These are phyloP conservation scores for Pomatorhinus ruficollis DNA, from an alignment of 2,113 vertebrate genomes.

Conservation along the genomic window DNA sequence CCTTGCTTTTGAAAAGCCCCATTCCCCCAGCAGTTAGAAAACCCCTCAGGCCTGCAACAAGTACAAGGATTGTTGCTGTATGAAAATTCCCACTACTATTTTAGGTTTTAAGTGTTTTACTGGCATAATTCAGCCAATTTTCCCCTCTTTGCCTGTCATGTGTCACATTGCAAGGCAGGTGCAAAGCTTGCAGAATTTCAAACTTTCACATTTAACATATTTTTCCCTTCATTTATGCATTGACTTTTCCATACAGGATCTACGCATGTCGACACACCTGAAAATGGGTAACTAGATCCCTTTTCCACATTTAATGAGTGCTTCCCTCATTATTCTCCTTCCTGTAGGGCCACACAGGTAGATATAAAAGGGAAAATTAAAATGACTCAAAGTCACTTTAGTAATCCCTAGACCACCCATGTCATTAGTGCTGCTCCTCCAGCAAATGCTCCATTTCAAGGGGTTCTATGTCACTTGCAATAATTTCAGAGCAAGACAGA, in stretches of 20 bases:
- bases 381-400: conserved; percentile 43
- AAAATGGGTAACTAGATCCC: conserved; percentile 52
- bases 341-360: conserved; percentile 59
- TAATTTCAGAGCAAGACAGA: conserved; percentile 30
- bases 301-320: conserved; percentile 59
- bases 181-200: conserved; percentile 22
- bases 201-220: not conserved
- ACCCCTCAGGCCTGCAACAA: not conserved
- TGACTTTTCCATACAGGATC: conserved; percentile 42
- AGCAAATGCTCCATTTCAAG: conserved; percentile 18
- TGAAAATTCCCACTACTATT: not conserved
- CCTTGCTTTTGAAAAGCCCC: not conserved
- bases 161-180: not conserved
- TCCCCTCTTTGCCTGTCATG: not conserved
- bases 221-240: conserved; percentile 9
- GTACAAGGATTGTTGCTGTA: not conserved
- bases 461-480: conserved; percentile 38
- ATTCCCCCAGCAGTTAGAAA: not conserved
- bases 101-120: not conserved
- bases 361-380: conserved; percentile 61
- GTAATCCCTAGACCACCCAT: conserved; percentile 53
- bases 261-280: not conserved
- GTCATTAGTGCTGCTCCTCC: conserved; percentile 7
- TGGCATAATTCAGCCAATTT: not conserved
- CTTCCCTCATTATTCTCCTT: conserved; percentile 56